A percentile compares a stretch with the other conserved stretches of the same genome.
These are phyloP conservation scores for Poeciliopsis paucimaculata DNA, from an alignment of 2,797 vertebrate species.

Conservation along the genomic window DNA sequence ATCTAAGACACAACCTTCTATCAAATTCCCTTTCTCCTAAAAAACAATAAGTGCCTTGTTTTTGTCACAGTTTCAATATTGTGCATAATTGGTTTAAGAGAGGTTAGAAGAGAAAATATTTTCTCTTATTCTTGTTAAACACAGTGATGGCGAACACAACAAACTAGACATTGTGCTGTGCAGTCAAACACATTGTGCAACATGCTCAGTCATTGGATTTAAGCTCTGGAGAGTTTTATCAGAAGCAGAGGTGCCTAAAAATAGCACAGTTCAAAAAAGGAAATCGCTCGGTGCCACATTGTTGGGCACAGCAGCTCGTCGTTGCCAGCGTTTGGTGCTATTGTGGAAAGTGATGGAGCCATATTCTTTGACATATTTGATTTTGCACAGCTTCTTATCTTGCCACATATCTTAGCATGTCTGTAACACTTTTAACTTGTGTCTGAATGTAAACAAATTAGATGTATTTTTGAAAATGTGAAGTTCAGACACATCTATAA, in stretches of 20 bases:
- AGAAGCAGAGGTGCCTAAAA: neutral
- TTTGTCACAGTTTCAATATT: neutral
- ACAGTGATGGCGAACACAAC: neutral
- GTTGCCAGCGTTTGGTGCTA: neutral
- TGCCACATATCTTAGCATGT: neutral
- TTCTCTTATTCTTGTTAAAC: neutral
- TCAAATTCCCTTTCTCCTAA: neutral
- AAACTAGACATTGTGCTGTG: neutral
- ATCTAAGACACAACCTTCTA: neutral
- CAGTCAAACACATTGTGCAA: neutral
- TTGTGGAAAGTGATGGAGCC: neutral
- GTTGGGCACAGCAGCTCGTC: neutral
- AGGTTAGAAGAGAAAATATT: neutral
- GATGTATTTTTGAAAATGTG: neutral
- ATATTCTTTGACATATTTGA: neutral
- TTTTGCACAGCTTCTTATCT: neutral
- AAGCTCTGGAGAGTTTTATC: neutral
- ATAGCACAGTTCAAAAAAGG: neutral
- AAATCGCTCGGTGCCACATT: neutral
- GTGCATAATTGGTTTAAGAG: neutral
- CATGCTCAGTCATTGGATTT: neutral
- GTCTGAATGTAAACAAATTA: neutral
- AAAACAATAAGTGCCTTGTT: neutral
- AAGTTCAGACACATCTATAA: neutral
- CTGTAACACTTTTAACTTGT: neutral